These are phyloP conservation scores for Temnopleurus reevesii DNA, from an alignment of 53 echinoderm and acorn worm genomes.

Conservation along the genomic window DNA sequence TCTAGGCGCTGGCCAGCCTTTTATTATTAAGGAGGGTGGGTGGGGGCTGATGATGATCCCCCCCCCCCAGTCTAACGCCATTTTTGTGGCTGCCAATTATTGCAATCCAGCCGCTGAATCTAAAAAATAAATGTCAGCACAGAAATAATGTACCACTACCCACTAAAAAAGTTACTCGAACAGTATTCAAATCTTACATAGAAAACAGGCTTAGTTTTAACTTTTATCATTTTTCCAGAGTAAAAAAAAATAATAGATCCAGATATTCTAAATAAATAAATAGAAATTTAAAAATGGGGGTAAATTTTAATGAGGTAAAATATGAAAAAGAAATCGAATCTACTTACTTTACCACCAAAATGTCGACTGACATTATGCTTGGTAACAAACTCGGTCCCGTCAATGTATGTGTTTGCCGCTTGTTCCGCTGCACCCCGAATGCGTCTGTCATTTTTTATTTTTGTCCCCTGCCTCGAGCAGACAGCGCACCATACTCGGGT, in stretches of 20 bases:
- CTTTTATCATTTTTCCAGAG: neutral
- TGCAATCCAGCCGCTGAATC: no score
- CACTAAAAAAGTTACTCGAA: no score
- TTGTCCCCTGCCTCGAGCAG: neutral
- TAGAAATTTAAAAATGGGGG: no score
- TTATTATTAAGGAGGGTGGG: neutral
- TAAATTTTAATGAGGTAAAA: no score
- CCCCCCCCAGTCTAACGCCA: no score
- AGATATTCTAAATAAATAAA: no score
- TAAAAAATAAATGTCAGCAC: no score
- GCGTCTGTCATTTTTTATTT: neutral
- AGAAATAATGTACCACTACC: no score
- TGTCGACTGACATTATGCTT: neutral
- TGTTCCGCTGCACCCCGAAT: neutral
- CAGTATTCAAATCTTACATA: no score
- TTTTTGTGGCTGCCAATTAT: no score
- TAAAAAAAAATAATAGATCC: neutral
- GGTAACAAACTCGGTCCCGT: neutral
- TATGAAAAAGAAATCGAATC: no score
- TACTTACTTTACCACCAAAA: neutral
- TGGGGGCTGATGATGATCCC: neutral
- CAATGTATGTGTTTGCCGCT: neutral
- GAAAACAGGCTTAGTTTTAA: no score
- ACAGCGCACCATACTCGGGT: neutral
- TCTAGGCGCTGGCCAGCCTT: neutral